phyloP scores from a whole-genome alignment of 2,797 vertebrate genomes.

The Coregonus suidteri region DNA sequence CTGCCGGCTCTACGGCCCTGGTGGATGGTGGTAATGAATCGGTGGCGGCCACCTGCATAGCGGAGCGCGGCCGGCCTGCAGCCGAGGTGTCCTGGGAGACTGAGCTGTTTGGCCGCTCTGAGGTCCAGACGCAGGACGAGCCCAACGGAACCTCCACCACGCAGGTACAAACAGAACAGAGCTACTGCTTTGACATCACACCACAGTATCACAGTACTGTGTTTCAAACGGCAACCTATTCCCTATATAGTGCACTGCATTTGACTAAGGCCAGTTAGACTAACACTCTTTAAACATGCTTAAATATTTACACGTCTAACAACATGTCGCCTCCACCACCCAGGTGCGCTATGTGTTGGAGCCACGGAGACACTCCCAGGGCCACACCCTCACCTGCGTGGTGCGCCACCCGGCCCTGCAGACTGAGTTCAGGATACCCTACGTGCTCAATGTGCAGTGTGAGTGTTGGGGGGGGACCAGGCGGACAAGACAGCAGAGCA shows the following conservation, averaged over 20 bases:
- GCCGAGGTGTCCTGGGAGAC: conserved; percentile 90
- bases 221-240: neutral
- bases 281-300: too few relatives aligned
- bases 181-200: neutral
- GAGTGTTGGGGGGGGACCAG: conserved; percentile 69
- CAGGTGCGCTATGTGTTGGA: conserved; percentile 83
- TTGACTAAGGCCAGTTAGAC: neutral
- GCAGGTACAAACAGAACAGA: conserved; percentile 61
- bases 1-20: conserved; percentile 81
- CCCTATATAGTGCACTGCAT: neutral
- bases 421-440: conserved; percentile 84
- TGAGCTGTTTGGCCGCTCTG: conserved; percentile 81
- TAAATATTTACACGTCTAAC: too few relatives aligned
- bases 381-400: conserved; percentile 87
- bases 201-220: neutral
- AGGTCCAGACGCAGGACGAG: conserved; percentile 76
- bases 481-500: neutral
- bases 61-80: conserved; percentile 88
- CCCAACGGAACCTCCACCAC: conserved; percentile 86
- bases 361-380: conserved; percentile 87
- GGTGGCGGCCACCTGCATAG: conserved; percentile 91
- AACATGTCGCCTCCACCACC: conserved; percentile 48
- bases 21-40: conserved; percentile 86
- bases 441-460: conserved; percentile 89
- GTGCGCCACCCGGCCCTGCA: conserved; percentile 90